Evolutionary conservation across 35 echinoderm and acorn worm species (phyloP).

Genomic region (Acanthaster planci): DNA sequence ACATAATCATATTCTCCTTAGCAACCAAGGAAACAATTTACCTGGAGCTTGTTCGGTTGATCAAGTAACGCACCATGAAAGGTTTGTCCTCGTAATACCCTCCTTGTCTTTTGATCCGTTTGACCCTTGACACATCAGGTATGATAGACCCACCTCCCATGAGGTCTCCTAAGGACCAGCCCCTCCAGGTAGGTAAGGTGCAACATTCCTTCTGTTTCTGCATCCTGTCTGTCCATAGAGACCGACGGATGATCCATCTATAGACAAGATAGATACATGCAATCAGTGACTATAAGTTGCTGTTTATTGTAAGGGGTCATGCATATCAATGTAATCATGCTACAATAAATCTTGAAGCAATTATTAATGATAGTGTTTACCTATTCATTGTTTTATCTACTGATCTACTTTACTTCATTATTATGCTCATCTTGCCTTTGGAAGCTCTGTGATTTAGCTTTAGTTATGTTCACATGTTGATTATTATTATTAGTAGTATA

Average conservation of each 20-base stretch:
- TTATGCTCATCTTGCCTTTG: too few relatives aligned
- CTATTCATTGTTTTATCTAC: too few relatives aligned
- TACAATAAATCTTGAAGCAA: too few relatives aligned
- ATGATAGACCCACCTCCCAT: conserved; percentile 33
- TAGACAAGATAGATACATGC: neutral
- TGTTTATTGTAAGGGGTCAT: neutral
- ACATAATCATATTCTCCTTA: too few relatives aligned
- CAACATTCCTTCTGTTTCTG: neutral
- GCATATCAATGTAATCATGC: too few relatives aligned
- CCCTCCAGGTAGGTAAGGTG: conserved; percentile 56
- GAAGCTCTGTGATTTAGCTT: too few relatives aligned
- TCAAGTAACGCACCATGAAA: conserved; percentile 38
- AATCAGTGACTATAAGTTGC: neutral
- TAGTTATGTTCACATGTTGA: too few relatives aligned
- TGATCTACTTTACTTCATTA: too few relatives aligned
- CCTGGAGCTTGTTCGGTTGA: conserved; percentile 42
- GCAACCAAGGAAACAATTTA: neutral
- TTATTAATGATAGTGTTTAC: too few relatives aligned
- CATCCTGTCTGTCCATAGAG: neutral
- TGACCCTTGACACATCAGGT: conserved; percentile 83
- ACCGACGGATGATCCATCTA: neutral
- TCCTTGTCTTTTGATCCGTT: conserved; percentile 41
- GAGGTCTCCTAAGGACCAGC: conserved; percentile 52
- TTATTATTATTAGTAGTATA: too few relatives aligned
- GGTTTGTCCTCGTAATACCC: conserved; percentile 64